Evolutionary conservation across 2,113 vertebrate genomes (phyloP), one percentile per base, ranked within the genome.

Genomic region (Forbesichthys papilliferus): DNA sequence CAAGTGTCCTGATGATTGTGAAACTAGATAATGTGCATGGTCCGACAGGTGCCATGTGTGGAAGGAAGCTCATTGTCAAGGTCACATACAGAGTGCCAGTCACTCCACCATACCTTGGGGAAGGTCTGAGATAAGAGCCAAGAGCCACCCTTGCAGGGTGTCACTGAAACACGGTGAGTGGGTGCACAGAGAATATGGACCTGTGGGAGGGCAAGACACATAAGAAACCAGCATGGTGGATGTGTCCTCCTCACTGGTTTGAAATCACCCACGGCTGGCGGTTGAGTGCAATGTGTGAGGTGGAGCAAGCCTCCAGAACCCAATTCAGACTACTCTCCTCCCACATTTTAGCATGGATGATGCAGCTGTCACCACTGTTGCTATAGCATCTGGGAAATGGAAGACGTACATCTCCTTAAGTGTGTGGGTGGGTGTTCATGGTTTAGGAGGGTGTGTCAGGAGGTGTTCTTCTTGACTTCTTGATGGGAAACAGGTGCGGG

Each of bases 121-220:
- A 81, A 81, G 78, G 69, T 73, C 78, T 73, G 78, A 77, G 65
- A 89, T 71, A 78, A 56, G 91, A 90, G 91, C 90, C 88, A 65
- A 0, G 0, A 0, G 74, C 76, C 67, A 73, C 72, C 80, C 85
- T 81, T 78, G 73, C 89, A 92, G 90, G 87, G 85, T 63, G 8
- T 88, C 87, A 81, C 87, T 86, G 33, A 3, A 66, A 10, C 34
- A 27, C 3, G 1, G 10, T 55, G 49, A 36, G 51, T 53, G 48
- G 20, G 49, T 65, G 59, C 59, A 61, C 36, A 58, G 56, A 58
- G 5, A 58, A 58, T 1, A 34, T 11, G 14, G 46, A n/a, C 46
- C 46, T 48, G 3, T 9, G 46, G n/a, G 61, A 63, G 16, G 20
- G 14, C 16, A 2, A 11, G 2, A 13, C 61, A 49, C 61, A 67